Base-by-base conservation (phyloP, 1,140 invertebrate genomes). In the Watersipora subatra region DNA sequence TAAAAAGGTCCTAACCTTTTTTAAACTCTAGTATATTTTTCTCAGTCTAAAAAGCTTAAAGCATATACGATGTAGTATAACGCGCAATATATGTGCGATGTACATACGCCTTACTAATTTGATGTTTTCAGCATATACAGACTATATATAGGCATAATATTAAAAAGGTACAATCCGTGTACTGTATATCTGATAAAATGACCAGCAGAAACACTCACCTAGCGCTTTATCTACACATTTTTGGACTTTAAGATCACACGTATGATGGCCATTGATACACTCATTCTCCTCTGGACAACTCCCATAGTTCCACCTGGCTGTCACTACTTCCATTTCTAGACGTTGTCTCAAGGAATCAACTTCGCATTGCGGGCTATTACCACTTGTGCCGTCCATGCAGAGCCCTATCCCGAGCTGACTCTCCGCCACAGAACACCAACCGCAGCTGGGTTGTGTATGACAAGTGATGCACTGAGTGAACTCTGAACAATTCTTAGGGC, bases 281-380 rank as follows among this genome's bases (percentile, higher is more conserved):
- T 97, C 93, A 76, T 97, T 90, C 81, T 97, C 93, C 0, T 87
- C 86, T 1, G 92, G 93, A 78, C 92, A 95, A 29, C 84, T 84
- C 0, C 89, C 85, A 72, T 92, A 96, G 68, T 92, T 84, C 92
- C 92, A 96, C 17, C 68, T 61, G 3, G 71, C 69, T 34, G 62
- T 46, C 34, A 12, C n/a, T 7, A 46, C 34, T 12, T 46, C 34
- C n/a, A 46, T 46, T n/a, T n/a, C n/a, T n/a, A n/a, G n/a, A n/a
- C n/a, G n/a, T n/a, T n/a, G n/a, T 46, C 34, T 7, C n/a, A 46
- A n/a, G 7, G 7, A n/a, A 46, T 7, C 7, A 7, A n/a, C 7
- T 12, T 7, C n/a, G 34, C 34, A 46, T 7, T 12, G 34, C 34
- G 34, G n/a, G 34, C 34, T 46, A 46, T 46, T 46, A n/a, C 34